Conservation (phyloP, 2,888 invertebrate genomes). For the Cataglyphis altisquamis region DNA sequence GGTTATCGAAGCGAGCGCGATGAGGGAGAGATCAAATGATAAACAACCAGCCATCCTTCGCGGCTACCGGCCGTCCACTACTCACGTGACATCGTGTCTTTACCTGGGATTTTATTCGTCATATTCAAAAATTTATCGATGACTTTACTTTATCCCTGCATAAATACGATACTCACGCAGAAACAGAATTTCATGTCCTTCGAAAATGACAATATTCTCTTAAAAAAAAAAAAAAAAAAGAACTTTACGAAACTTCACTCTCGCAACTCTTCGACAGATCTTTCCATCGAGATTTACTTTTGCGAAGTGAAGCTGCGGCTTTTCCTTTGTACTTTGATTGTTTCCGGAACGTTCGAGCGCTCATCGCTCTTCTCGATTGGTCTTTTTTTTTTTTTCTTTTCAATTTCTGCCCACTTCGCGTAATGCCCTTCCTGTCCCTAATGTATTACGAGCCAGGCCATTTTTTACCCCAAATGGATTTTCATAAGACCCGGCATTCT, state of each 20-base stretch:
- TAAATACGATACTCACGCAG: neutral
- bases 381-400: conserved; percentile 42
- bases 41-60: conserved; percentile 64
- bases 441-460: conserved; percentile 74
- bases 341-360: conserved; percentile 23
- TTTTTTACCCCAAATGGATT: conserved; percentile 82
- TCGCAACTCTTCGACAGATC: conserved; percentile 9
- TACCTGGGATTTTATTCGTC: too few species aligned
- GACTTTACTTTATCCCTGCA: neutral
- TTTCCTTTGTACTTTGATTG: conserved; percentile 21
- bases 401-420: conserved; percentile 44
- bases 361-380: conserved; percentile 19
- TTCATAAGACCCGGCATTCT: conserved; percentile 75
- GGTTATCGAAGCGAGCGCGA: conserved; percentile 71
- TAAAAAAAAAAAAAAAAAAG: conserved; percentile 3
- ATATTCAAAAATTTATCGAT: neutral
- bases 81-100: conserved; percentile 50
- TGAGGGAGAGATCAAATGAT: conserved; percentile 66
- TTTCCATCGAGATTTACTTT: conserved; percentile 34
- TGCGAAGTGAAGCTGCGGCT: conserved; percentile 25
- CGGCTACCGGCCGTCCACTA: conserved; percentile 63
- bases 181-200: neutral
- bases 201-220: conserved; percentile 29
- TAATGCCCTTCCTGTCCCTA: conserved; percentile 59
- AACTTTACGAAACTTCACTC: neutral